A percentile compares a stretch with the other conserved stretches of the same genome.
phyloP scores from a whole-genome alignment of 1,140 invertebrate genomes.

The Palaemon carinicauda region DNA sequence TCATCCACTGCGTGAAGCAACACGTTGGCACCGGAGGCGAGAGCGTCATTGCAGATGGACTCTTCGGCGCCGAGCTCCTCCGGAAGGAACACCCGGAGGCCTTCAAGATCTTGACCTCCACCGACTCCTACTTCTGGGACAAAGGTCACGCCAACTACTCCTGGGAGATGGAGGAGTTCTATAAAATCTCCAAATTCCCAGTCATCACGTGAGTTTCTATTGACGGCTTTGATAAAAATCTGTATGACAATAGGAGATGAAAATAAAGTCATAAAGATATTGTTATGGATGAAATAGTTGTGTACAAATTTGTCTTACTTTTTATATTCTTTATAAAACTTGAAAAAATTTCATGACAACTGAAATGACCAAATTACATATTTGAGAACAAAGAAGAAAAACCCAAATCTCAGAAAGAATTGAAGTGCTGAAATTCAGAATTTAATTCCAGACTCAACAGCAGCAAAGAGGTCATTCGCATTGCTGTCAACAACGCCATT shows the following conservation, averaged over 20 bases:
- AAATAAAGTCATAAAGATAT: too few relatives aligned
- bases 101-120: slow-evolving; percentile 69
- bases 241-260: too few relatives aligned
- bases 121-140: slow-evolving; percentile 69
- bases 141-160: slow-evolving; percentile 51
- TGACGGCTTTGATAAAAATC: too few relatives aligned
- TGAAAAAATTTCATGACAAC: too few relatives aligned
- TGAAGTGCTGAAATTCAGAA: slow-evolving; percentile 17
- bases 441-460: slow-evolving; percentile 65
- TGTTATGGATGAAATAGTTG: too few relatives aligned
- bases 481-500: slow-evolving; percentile 75
- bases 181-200: slow-evolving; percentile 51
- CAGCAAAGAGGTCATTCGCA: slow-evolving; percentile 68
- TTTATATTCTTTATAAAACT: not conserved
- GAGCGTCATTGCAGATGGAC: slow-evolving; percentile 72
- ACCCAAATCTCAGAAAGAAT: not conserved
- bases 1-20: slow-evolving; percentile 75
- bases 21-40: slow-evolving; percentile 71
- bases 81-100: slow-evolving; percentile 67
- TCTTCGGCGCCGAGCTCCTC: slow-evolving; percentile 71
- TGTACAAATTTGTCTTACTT: too few relatives aligned
- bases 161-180: slow-evolving; percentile 54
- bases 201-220: slow-evolving; percentile 42
- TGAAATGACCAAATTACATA: too few relatives aligned
- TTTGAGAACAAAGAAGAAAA: not conserved